A percentile compares a stretch with the other conserved stretches of the same genome.
phyloP scores from a whole-genome alignment of 53 echinoderm and acorn worm genomes.

The Apostichopus leukothele region DNA sequence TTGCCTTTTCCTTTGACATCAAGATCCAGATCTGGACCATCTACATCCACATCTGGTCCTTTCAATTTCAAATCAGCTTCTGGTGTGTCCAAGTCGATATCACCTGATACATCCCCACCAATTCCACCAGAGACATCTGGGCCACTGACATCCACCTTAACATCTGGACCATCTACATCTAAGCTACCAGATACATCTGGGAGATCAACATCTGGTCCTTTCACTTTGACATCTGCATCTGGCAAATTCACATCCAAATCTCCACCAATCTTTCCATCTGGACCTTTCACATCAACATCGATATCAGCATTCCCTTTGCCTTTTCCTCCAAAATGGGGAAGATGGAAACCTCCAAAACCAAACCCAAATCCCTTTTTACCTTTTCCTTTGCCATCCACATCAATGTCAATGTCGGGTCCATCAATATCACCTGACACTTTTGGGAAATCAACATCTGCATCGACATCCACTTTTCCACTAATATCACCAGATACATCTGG shows the following conservation, averaged over 20 bases:
- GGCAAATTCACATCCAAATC: conserved; percentile 37
- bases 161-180: not conserved
- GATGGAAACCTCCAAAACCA: conserved; percentile 31
- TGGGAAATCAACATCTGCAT: not conserved
- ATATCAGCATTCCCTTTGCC: conserved; percentile 53
- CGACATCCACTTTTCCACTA: conserved; percentile 27
- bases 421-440: conserved; percentile 31
- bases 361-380: conserved; percentile 33
- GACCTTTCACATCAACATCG: conserved; percentile 28
- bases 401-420: conserved; percentile 31
- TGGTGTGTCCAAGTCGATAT: conserved; percentile 41
- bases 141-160: conserved; percentile 23
- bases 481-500: conserved; percentile 24
- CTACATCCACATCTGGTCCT: conserved; percentile 17
- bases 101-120: conserved; percentile 50
- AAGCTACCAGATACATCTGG: conserved; percentile 12
- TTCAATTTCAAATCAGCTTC: conserved; percentile 44
- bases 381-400: conserved; percentile 50
- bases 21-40: conserved; percentile 41
- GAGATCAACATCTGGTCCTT: conserved; percentile 49
- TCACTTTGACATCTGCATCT: conserved; percentile 30
- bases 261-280: conserved; percentile 44
- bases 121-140: conserved; percentile 49
- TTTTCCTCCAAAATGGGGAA: conserved; percentile 44
- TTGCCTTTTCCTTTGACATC: conserved; percentile 45